Evolutionary conservation across 2,888 invertebrate species (phyloP).

Genomic region (Tetanocera ferruginea): DNA sequence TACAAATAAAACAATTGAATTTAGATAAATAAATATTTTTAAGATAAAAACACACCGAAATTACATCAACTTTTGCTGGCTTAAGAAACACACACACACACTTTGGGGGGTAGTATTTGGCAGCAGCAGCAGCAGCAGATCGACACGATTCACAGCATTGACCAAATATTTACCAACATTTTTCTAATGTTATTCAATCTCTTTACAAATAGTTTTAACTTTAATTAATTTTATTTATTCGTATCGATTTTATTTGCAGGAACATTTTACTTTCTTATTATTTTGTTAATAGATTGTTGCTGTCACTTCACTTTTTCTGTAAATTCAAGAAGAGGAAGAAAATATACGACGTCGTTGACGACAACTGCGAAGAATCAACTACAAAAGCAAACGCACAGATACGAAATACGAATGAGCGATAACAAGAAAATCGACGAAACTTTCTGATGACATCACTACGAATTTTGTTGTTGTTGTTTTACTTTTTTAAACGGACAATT

Average conservation of each 20-base stretch:
- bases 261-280: constrained; percentile 30
- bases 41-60: background rate
- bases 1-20: background rate
- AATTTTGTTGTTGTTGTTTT: constrained; percentile 49
- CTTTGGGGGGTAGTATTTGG: background rate
- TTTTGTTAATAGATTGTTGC: constrained; percentile 34
- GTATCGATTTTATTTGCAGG: constrained; percentile 30
- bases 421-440: constrained; percentile 52
- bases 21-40: background rate
- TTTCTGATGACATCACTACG: constrained; percentile 71
- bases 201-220: constrained; percentile 31
- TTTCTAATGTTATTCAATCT: background rate
- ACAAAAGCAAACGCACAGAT: constrained; percentile 46
- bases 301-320: constrained; percentile 34
- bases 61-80: background rate
- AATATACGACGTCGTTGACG: constrained; percentile 18
- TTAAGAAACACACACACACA: constrained; percentile 7
- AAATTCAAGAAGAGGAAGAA: constrained; percentile 1
- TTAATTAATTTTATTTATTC: constrained; percentile 44
- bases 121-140: background rate
- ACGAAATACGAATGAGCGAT: constrained; percentile 46
- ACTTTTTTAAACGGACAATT: constrained; percentile 26
- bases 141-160: constrained; percentile 4
- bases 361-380: constrained; percentile 19
- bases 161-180: constrained; percentile 12